A percentile compares a stretch with the other conserved stretches of the same genome.
phyloP scores from a whole-genome alignment of 2,113 vertebrate species.

The Hippocampus zosterae region DNA sequence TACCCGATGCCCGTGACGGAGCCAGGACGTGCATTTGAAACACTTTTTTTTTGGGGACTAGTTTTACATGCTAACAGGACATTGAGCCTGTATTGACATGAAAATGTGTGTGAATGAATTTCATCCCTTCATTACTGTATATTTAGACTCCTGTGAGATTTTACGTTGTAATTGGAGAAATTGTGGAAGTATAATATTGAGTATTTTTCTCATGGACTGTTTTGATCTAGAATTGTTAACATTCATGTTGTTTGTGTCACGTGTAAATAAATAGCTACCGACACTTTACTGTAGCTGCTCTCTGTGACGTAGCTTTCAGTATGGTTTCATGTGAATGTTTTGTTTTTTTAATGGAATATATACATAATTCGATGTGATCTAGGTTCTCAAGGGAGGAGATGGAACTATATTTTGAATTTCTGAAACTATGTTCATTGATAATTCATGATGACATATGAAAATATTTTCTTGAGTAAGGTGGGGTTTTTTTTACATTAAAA shows the following conservation, averaged over 20 bases:
- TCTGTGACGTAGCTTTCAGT: not conserved
- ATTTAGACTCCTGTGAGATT: not conserved
- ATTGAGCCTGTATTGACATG: not conserved
- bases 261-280: not conserved
- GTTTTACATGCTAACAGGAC: not conserved
- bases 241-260: not conserved
- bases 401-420: too few species aligned
- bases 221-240: not conserved
- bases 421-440: too few species aligned
- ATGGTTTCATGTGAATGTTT: not conserved
- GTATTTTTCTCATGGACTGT: not conserved
- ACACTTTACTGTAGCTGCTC: not conserved
- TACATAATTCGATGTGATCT: too few species aligned
- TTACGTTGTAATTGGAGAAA: not conserved
- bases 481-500: too few species aligned
- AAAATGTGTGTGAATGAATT: not conserved
- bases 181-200: not conserved
- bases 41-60: not conserved
- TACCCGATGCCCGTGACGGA: conserved; percentile 56
- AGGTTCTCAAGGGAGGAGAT: too few species aligned
- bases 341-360: not conserved
- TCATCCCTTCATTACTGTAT: not conserved
- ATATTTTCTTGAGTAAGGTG: too few species aligned
- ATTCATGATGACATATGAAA: too few species aligned
- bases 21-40: not conserved